Conservation (phyloP, 2,797 vertebrate genomes). For the Micrastur ruficollis region DNA sequence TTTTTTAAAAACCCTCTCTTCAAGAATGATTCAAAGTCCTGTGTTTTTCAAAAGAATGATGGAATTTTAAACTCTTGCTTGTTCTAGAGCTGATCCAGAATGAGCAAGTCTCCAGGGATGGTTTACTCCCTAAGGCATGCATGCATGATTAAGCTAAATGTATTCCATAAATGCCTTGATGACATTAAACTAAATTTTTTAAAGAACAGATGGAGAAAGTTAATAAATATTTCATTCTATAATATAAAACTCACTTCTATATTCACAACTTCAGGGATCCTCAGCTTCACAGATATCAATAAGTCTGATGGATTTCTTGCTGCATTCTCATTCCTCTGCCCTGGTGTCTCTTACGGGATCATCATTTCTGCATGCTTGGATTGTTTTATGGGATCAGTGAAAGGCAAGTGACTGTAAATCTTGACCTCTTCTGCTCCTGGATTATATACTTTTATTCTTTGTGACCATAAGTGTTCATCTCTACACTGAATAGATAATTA, state of each 20-base stretch:
- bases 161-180: conserved; percentile 61
- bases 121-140: conserved; percentile 20
- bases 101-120: conserved; percentile 2
- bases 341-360: conserved; percentile 42
- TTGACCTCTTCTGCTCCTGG: conserved; percentile 51
- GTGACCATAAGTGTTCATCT: conserved; percentile 57
- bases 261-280: conserved; percentile 63
- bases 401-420: conserved; percentile 64
- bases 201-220: conserved; percentile 68
- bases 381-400: conserved; percentile 65
- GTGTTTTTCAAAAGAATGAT: background rate
- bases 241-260: conserved; percentile 65
- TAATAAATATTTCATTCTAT: conserved; percentile 69
- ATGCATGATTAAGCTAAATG: conserved; percentile 52
- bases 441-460: conserved; percentile 62
- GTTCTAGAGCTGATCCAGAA: conserved; percentile 47
- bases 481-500: conserved; percentile 59
- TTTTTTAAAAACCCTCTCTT: background rate
- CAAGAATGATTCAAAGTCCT: background rate
- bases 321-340: conserved; percentile 46
- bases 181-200: conserved; percentile 63
- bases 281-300: conserved; percentile 53
- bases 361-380: conserved; percentile 65
- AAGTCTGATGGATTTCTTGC: conserved; percentile 64
- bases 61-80: conserved; percentile 25